A percentile compares a stretch with the other conserved stretches of the same genome.
Evolutionary conservation across 2,113 vertebrate genomes (phyloP).

Genomic region (Chaetura pelagica): DNA sequence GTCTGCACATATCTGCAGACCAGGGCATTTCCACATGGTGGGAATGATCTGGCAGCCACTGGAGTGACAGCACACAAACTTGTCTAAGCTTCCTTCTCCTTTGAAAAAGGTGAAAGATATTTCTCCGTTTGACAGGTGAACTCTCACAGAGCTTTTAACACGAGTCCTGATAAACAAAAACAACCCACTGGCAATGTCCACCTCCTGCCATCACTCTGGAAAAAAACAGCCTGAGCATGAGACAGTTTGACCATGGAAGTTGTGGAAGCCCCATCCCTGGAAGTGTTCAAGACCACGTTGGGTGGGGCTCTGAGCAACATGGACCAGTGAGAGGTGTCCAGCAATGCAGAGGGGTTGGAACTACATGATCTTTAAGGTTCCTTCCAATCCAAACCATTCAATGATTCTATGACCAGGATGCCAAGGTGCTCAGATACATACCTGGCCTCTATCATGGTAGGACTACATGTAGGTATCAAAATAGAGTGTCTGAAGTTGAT

Average conservation of each 20-base stretch:
- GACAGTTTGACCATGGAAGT: neutral
- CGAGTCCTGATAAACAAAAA: neutral
- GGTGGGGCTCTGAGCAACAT: too few relatives aligned
- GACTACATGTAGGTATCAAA: neutral
- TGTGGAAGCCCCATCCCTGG: too few relatives aligned
- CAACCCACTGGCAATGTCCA: neutral
- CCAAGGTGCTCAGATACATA: neutral
- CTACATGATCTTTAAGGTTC: too few relatives aligned
- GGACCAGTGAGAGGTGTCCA: too few relatives aligned
- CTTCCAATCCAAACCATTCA: too few relatives aligned
- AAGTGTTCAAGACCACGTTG: too few relatives aligned
- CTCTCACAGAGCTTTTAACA: neutral
- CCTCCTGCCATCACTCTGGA: neutral
- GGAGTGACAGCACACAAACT: neutral
- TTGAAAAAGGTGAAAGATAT: neutral
- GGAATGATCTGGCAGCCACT: neutral
- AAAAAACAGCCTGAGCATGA: neutral
- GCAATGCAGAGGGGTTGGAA: too few relatives aligned
- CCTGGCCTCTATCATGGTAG: fast-evolving
- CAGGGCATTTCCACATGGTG: fast-evolving
- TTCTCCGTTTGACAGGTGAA: neutral
- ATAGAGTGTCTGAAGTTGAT: neutral
- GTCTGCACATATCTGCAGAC: neutral
- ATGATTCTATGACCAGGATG: neutral
- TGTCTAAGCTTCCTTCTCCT: neutral